These are phyloP conservation scores for Drosophila auraria DNA, from an alignment of 1,140 invertebrate species.

Conservation along the genomic window DNA sequence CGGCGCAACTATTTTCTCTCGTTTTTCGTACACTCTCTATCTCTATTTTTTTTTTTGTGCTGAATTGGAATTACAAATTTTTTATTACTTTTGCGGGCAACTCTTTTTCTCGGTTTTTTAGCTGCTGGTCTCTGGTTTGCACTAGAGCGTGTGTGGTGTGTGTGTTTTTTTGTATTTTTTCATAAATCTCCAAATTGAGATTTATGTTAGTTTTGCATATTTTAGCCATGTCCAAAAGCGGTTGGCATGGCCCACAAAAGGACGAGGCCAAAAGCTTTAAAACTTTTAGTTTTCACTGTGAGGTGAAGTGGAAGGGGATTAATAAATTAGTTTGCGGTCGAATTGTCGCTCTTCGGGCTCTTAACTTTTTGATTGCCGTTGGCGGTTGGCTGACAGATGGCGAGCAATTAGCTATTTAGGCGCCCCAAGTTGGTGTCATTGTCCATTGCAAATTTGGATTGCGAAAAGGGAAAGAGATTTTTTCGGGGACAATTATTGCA, in stretches of 20 bases:
- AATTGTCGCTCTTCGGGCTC: conserved; percentile 77
- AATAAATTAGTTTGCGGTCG: conserved; percentile 82
- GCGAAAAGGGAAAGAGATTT: not conserved
- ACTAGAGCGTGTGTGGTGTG: conserved; percentile 30
- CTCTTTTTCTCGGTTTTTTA: conserved; percentile 39
- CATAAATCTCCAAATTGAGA: conserved; percentile 84
- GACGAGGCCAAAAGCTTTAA: conserved; percentile 47
- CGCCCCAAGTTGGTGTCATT: conserved; percentile 17
- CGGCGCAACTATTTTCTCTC: conserved; percentile 59
- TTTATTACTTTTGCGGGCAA: conserved; percentile 74
- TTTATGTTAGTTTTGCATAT: conserved; percentile 84
- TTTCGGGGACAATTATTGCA: not conserved
- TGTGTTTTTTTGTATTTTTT: conserved; percentile 50
- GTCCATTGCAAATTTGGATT: not conserved
- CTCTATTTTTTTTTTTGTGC: conserved; percentile 32
- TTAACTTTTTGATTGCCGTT: conserved; percentile 80
- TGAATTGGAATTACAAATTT: conserved; percentile 80
- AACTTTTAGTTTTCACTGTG: conserved; percentile 44
- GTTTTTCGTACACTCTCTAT: conserved; percentile 20
- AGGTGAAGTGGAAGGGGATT: conserved; percentile 57
- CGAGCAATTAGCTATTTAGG: conserved; percentile 60
- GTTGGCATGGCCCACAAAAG: conserved; percentile 60
- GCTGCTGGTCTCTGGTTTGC: conserved; percentile 14
- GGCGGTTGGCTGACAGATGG: conserved; percentile 72
- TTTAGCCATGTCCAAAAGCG: conserved; percentile 80